phyloP scores from a whole-genome alignment of 2,888 invertebrate genomes.

The Phytoseiulus persimilis region DNA sequence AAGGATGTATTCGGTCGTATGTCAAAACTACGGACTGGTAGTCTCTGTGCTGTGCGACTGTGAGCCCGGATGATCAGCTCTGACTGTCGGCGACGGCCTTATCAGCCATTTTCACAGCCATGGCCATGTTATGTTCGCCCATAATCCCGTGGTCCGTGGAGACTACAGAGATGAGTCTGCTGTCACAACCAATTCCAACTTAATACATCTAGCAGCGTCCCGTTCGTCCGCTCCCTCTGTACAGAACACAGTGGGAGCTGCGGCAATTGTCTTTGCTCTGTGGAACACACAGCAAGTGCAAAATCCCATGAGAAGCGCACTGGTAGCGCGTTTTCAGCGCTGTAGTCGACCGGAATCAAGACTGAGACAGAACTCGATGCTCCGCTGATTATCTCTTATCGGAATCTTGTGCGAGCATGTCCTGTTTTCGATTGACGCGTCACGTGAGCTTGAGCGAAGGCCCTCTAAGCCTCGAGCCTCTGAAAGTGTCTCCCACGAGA shows the following conservation, averaged over 20 bases:
- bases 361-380: background rate
- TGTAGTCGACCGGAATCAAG: background rate
- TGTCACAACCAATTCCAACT: background rate
- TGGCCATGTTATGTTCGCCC: background rate
- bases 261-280: background rate
- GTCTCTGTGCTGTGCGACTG: background rate
- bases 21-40: background rate
- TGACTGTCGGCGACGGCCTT: background rate
- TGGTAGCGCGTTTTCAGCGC: background rate
- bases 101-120: background rate
- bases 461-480: background rate
- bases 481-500: background rate
- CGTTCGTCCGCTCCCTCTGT: background rate
- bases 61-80: background rate
- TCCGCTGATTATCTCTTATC: background rate
- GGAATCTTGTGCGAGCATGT: background rate
- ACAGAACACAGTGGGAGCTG: background rate
- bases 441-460: background rate
- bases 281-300: background rate
- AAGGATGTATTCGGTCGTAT: background rate
- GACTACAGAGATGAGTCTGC: background rate
- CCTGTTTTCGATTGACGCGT: background rate
- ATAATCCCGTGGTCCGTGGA: background rate
- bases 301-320: background rate
- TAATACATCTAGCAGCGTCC: background rate